phyloP scores from a whole-genome alignment of 2,888 invertebrate species.

The Endomychus coccineus region DNA sequence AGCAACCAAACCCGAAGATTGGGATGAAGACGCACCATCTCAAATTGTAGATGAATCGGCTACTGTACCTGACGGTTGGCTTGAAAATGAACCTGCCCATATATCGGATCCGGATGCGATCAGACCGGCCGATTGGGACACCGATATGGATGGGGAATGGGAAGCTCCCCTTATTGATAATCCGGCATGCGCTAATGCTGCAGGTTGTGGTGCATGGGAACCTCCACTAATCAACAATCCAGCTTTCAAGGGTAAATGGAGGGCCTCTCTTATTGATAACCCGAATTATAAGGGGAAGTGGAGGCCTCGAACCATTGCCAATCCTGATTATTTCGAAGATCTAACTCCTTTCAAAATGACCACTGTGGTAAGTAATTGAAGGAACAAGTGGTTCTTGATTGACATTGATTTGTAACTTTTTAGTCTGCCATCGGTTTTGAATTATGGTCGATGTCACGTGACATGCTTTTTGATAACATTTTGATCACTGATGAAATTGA shows the following conservation, averaged over 20 bases:
- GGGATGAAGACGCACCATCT: constrained; percentile 92
- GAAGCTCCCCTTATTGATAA: constrained; percentile 91
- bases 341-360: constrained; percentile 84
- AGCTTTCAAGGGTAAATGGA: constrained; percentile 89
- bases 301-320: constrained; percentile 77
- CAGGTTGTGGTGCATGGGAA: constrained; percentile 89
- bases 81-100: constrained; percentile 83
- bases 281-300: constrained; percentile 95
- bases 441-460: constrained; percentile 96
- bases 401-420: constrained; percentile 25
- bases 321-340: constrained; percentile 92
- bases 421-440: constrained; percentile 93
- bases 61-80: constrained; percentile 82
- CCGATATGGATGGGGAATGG: constrained; percentile 98
- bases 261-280: constrained; percentile 81
- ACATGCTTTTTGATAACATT: constrained; percentile 92
- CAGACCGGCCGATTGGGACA: constrained; percentile 95
- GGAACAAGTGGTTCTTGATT: not conserved
- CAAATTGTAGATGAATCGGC: constrained; percentile 82
- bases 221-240: constrained; percentile 83
- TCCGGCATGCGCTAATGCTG: constrained; percentile 63
- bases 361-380: constrained; percentile 75
- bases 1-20: constrained; percentile 88
- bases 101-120: constrained; percentile 78
- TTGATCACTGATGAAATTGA: constrained; percentile 77